Percentiles rank a stretch among this genome's conserved stretches.
phyloP scores from a whole-genome alignment of 2,888 invertebrate genomes.

The Trichopoda pennipes region DNA sequence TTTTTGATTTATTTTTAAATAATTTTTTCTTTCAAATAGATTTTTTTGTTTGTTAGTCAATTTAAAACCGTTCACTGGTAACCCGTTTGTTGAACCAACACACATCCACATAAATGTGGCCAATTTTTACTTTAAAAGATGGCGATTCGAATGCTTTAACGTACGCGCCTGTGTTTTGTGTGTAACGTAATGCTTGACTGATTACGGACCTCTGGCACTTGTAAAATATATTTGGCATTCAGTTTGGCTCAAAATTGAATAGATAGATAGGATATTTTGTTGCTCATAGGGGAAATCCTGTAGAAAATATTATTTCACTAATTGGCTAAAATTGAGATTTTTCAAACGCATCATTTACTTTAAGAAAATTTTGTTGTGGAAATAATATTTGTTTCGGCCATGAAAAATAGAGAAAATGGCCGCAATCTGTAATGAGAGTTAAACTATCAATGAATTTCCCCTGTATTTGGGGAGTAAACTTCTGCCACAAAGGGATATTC shows the following conservation, averaged over 20 bases:
- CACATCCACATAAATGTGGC: neutral
- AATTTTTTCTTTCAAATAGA: neutral
- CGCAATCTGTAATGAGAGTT: constrained; percentile 20
- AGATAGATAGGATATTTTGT: constrained; percentile 68
- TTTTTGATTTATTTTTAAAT: neutral
- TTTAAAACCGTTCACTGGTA: constrained; percentile 13
- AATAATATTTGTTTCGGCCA: constrained; percentile 69
- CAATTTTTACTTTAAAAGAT: constrained; percentile 41
- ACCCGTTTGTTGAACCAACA: constrained; percentile 25
- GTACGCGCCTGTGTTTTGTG: constrained; percentile 50
- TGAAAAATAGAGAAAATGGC: constrained; percentile 62
- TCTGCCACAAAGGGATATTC: constrained; percentile 54
- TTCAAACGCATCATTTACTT: constrained; percentile 40
- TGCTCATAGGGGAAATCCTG: constrained; percentile 65
- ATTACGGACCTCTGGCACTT: constrained; percentile 79
- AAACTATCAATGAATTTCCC: constrained; percentile 52
- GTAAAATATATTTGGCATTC: constrained; percentile 71
- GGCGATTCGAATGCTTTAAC: constrained; percentile 48
- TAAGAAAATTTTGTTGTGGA: constrained; percentile 33
- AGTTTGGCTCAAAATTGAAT: constrained; percentile 69
- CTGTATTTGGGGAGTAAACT: constrained; percentile 66
- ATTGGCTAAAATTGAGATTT: constrained; percentile 57
- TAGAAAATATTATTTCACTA: constrained; percentile 51
- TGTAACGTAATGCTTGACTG: constrained; percentile 79
- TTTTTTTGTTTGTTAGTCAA: constrained; percentile 14